A percentile compares a stretch with the other conserved stretches of the same genome.
These are phyloP conservation scores for Lithobates sylvaticus DNA, from an alignment of 2,797 vertebrate genomes.

Conservation along the genomic window DNA sequence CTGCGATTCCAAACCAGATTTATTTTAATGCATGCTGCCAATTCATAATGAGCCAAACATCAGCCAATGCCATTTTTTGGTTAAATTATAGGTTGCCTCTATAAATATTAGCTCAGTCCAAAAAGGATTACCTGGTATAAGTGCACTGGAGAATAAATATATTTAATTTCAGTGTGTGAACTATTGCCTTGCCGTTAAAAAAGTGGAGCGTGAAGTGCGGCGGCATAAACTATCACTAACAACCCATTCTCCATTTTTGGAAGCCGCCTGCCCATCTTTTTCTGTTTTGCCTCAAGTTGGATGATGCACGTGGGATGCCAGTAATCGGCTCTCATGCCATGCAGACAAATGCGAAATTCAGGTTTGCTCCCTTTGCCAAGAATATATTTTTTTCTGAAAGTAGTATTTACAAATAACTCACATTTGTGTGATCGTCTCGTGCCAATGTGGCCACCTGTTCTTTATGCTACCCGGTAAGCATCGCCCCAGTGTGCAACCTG, in stretches of 20 bases:
- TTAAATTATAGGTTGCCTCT: not conserved
- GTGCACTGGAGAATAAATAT: not conserved
- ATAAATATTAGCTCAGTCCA: not conserved
- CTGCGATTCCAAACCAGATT: not conserved
- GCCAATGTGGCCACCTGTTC: slow-evolving; percentile 59
- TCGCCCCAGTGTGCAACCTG: slow-evolving; percentile 47
- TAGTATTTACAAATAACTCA: slow-evolving; percentile 50
- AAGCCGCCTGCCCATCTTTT: not conserved
- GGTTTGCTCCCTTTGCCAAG: slow-evolving; percentile 24
- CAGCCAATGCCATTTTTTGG: not conserved
- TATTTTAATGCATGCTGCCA: not conserved
- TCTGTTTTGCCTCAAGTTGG: slow-evolving; percentile 6
- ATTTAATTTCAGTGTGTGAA: not conserved
- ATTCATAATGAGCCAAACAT: not conserved
- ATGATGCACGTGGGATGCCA: slow-evolving; percentile 6
- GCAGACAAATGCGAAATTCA: slow-evolving; percentile 21
- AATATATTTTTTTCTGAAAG: slow-evolving; percentile 12
- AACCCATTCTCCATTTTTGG: not conserved
- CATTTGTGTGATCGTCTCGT: slow-evolving; percentile 27
- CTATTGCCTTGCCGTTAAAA: not conserved
- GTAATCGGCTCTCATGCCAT: slow-evolving; percentile 8
- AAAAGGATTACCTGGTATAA: not conserved
- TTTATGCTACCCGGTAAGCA: slow-evolving; percentile 54
- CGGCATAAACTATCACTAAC: not conserved
- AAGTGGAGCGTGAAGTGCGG: not conserved